These are phyloP conservation scores for Bovichtus diacanthus DNA, from an alignment of 2,797 vertebrate genomes.

Conservation along the genomic window DNA sequence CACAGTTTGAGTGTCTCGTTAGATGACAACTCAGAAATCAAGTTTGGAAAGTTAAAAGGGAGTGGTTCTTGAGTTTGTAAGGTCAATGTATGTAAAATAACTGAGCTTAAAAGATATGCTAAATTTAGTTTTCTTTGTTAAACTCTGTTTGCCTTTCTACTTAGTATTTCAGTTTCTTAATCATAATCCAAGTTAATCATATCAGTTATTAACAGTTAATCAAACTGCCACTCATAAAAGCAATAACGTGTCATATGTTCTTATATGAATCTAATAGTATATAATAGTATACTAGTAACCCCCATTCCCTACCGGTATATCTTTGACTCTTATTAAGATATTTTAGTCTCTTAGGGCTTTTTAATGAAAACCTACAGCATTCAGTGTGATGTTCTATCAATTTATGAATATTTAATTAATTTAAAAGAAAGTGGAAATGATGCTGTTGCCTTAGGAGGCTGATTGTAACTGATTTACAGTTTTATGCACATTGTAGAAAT, in stretches of 20 bases:
- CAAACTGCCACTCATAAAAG: background rate
- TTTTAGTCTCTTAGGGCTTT: background rate
- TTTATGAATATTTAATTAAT: background rate
- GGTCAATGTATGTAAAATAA: background rate
- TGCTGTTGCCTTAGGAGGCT: background rate
- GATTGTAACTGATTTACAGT: conserved; percentile 1
- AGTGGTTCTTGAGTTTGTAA: background rate
- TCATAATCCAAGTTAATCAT: too few species aligned
- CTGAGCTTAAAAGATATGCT: background rate
- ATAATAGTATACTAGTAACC: background rate
- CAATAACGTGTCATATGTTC: background rate
- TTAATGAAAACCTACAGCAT: background rate
- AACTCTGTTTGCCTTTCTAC: background rate
- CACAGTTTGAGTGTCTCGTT: conserved; percentile 3
- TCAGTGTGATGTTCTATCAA: background rate
- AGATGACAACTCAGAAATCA: conserved; percentile 2
- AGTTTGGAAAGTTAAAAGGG: conserved; percentile 1
- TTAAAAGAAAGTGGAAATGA: conserved; percentile 1
- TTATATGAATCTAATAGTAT: background rate
- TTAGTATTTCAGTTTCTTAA: background rate
- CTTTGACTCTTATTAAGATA: background rate
- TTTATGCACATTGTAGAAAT: background rate
- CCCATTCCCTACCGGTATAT: background rate
- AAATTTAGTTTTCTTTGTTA: background rate
- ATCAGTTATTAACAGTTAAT: background rate